Base-by-base conservation (phyloP, 2,113 vertebrate species). In the Mobula hypostoma region DNA sequence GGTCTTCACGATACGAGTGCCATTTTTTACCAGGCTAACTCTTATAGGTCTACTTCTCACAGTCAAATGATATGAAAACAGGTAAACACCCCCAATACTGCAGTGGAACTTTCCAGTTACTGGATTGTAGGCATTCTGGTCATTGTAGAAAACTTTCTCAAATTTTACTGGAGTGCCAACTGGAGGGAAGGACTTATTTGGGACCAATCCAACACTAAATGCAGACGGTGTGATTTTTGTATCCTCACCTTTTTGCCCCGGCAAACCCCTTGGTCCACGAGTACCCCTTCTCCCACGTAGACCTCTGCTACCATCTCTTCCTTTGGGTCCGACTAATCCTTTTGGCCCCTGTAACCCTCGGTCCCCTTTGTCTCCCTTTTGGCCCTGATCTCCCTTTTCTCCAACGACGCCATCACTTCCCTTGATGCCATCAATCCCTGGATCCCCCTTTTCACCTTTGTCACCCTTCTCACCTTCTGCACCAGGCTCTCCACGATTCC, bases 41-140 rank as follows among this genome's bases (percentile, higher is more conserved):
- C 97, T 96, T 0, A 98, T 97, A 0, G 98, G 98, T 0, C 98
- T 97, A 40, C 98, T 98, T 24, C 98, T 97, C n/a, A 99, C 98
- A 0, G 98, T 99, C 95, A 99, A 96, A 21, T 99, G 98, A 95
- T 98, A 99, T 94, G 98, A 97, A 78, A 99, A 99, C 48, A 99
- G 96, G 0, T 99, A 99, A 0, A 98, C 97, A 17, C 99, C 99
- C 0, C 98, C 95, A 94, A 98, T 94, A 8, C 97, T 97, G 79
- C 98, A 99, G 94, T 97, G 98, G 95, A 99, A 99, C 94, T 97
- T 99, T 93, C 97, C 98, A 0, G 97, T 97, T 93, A 95, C 94
- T 0, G 98, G 95, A 70, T 98, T 97, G 32, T 99, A 99, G 77
- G 98, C 96, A 90, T 96, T 96, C 79, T 98, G 98, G 19, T 97